Evolutionary conservation across 2,797 vertebrate species (phyloP).

Genomic region (Anguilla marmorata): DNA sequence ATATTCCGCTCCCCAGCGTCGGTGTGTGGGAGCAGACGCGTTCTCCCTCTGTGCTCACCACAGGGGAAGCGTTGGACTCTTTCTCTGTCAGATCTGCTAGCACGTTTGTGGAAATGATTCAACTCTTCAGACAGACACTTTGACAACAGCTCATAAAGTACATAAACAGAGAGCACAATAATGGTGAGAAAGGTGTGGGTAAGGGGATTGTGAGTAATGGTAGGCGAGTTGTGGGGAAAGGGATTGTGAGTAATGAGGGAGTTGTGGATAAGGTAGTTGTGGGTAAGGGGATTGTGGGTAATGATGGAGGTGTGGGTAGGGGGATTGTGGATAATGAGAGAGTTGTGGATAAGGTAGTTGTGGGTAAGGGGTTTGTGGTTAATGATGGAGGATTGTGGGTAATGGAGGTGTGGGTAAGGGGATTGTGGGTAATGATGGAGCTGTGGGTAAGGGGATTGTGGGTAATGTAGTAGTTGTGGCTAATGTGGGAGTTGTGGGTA

Average conservation of each 20-base stretch:
- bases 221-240: background rate
- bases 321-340: background rate
- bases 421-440: background rate
- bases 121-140: background rate
- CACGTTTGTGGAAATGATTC: background rate
- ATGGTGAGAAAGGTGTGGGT: background rate
- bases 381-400: background rate
- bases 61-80: background rate
- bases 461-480: too few species aligned
- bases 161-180: background rate
- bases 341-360: background rate
- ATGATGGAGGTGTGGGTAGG: background rate
- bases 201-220: background rate
- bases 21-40: background rate
- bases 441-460: background rate
- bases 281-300: background rate
- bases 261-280: too few species aligned
- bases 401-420: background rate
- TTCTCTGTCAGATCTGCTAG: background rate
- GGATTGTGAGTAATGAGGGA: background rate
- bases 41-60: background rate
- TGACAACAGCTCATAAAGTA: background rate
- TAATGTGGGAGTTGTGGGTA: background rate
- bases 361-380: background rate
- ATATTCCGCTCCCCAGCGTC: background rate